phyloP scores from a whole-genome alignment of 2,113 vertebrate species.

The Syngnathus scovelli region DNA sequence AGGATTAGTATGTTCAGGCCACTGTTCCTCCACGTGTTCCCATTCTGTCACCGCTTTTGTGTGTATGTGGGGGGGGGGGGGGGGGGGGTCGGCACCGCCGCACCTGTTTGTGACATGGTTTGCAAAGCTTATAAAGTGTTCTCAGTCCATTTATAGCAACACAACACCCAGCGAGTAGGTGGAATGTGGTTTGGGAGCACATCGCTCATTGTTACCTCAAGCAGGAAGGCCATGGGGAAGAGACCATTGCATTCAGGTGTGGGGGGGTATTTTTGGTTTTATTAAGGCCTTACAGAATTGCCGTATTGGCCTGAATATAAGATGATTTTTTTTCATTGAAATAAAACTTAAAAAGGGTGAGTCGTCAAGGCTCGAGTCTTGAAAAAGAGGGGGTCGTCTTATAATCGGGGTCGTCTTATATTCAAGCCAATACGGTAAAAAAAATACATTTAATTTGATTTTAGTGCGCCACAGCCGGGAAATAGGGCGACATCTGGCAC shows the following conservation, averaged over 20 bases:
- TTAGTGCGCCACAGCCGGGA: not conserved
- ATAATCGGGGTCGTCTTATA: too few species aligned
- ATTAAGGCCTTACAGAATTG: too few species aligned
- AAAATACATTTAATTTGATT: not conserved
- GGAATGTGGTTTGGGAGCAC: constrained; percentile 15
- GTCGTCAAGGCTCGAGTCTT: too few species aligned
- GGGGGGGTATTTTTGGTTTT: too few species aligned
- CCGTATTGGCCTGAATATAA: too few species aligned
- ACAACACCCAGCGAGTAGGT: constrained; percentile 4
- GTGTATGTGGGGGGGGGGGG: constrained; percentile 38
- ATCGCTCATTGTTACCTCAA: not conserved
- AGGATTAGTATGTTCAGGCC: constrained; percentile 43
- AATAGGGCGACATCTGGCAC: constrained; percentile 2
- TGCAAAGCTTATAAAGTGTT: constrained; percentile 11
- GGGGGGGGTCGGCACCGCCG: constrained; percentile 40
- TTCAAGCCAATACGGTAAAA: too few species aligned
- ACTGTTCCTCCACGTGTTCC: constrained; percentile 47
- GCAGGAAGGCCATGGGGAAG: not conserved
- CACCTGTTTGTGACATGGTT: constrained; percentile 41
- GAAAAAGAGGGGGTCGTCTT: too few species aligned
- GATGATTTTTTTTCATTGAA: too few species aligned
- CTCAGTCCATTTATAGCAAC: constrained; percentile 31
- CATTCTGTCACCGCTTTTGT: constrained; percentile 48
- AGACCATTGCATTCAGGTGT: not conserved
- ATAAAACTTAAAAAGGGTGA: too few species aligned